Conservation (phyloP, 2,113 vertebrate genomes). For the Boulengeromyrus knoepffleri region DNA sequence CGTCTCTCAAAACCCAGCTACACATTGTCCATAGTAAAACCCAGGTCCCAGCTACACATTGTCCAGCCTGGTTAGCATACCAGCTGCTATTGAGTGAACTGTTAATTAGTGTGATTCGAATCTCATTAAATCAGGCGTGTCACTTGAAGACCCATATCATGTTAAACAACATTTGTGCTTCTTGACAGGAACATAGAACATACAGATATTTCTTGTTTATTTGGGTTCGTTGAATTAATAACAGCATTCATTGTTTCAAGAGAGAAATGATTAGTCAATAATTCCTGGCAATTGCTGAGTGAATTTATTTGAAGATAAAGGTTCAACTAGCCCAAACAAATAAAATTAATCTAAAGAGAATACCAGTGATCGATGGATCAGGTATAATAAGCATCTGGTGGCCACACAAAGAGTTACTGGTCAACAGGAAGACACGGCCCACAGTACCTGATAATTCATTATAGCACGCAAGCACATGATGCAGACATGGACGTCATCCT, state of each 20-base stretch:
- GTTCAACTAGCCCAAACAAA: background rate
- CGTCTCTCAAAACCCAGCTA: background rate
- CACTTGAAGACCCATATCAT: background rate
- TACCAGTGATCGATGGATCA: background rate
- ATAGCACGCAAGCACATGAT: slow-evolving; percentile 94
- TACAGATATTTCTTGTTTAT: background rate
- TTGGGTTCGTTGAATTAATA: background rate
- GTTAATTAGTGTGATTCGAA: background rate
- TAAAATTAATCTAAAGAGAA: background rate
- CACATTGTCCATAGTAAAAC: background rate
- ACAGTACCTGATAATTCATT: slow-evolving; percentile 93
- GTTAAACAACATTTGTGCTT: background rate
- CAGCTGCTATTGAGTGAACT: background rate
- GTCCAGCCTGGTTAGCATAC: background rate
- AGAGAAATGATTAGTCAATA: background rate
- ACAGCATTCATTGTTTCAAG: background rate
- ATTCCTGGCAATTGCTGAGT: background rate
- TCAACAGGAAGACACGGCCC: background rate
- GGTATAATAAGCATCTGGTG: background rate
- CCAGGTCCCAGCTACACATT: background rate
- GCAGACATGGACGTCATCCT: slow-evolving; percentile 89
- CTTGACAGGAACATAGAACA: background rate
- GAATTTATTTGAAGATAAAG: background rate
- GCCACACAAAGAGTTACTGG: background rate
- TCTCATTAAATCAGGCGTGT: background rate